Base-by-base conservation (phyloP, 2,888 invertebrate genomes). In the Kryphioiulus occultus region DNA sequence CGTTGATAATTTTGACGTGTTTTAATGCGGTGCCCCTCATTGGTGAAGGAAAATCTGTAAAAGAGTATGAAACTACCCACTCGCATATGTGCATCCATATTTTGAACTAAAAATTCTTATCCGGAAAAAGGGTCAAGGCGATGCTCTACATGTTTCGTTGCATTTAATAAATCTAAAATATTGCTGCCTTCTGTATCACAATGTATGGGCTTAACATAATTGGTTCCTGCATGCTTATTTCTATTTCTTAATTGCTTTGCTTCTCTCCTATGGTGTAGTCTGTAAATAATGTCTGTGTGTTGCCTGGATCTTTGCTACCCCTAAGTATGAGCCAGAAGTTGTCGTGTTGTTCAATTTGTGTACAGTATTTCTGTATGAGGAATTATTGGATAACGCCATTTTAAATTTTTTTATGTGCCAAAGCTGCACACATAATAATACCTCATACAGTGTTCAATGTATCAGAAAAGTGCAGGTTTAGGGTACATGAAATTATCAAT, bases 61-160 rank as follows among this genome's bases (percentile, higher is more conserved):
- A 30, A 30, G 30, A 3, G 15, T 30, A 30, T 68, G 26, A 30
- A 10, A 15, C 9, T 26, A 30, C 78, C 30, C 78, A 30, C 78
- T 30, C 15, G 78, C 26, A 30, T 78, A 78, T 2, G 15, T 26
- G 85, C 85, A 44, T 85, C 44, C 12, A 32, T 35, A n/a, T 39
- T 85, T 35, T 85, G n/a, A 26, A 44, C 26, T 17, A n/a, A 35
- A 44, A 85, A 26, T 44, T 85, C 85, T 85, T 22, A 85, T 22
- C 9, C 7, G 85, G 26, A 85, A 85, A 78, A 85, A 44, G n/a
- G 85, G 44, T 85, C 5, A 19, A 85, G 85, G 85, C 85, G 85
- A 42, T 85, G 85, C 85, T 85, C 85, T 85, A 85, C 85, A 44
- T 85, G 39, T 42, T 84, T 84, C 26, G 26, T 2, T 44, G 85